These are phyloP conservation scores for Alca torda DNA, from an alignment of 2,797 vertebrate genomes.

Conservation along the genomic window DNA sequence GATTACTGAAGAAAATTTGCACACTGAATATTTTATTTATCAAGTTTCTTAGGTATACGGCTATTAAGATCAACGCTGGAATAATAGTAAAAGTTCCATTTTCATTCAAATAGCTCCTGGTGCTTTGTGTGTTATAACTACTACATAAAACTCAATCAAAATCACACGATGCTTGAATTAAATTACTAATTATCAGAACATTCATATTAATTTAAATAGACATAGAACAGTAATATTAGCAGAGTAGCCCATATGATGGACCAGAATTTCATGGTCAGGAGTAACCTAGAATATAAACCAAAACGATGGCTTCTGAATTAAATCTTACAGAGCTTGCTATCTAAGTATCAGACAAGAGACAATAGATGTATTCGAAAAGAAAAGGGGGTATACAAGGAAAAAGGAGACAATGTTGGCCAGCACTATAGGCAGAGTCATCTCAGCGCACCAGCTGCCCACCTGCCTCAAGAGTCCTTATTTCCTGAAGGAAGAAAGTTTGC, in stretches of 20 bases:
- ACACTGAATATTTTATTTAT: background rate
- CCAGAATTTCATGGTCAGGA: background rate
- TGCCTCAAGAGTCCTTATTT: background rate
- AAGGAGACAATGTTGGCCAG: slow-evolving; percentile 2
- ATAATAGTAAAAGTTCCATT: background rate
- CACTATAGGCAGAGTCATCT: background rate
- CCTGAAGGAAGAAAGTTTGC: background rate
- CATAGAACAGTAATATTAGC: background rate
- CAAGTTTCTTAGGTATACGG: background rate
- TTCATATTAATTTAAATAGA: background rate
- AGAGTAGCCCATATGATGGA: background rate
- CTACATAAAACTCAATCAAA: background rate
- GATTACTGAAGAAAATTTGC: background rate
- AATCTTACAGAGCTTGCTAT: background rate
- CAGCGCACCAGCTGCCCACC: background rate
- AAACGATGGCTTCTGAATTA: background rate
- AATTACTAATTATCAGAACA: background rate
- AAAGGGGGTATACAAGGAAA: background rate
- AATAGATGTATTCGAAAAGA: slow-evolving; percentile 8
- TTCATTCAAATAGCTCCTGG: background rate
- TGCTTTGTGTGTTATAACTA: background rate
- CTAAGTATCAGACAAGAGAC: background rate
- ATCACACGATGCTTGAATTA: background rate
- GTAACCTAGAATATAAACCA: background rate
- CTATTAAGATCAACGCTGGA: background rate